These are phyloP conservation scores for Ganaspis brasiliensis DNA, from an alignment of 2,888 invertebrate species.

Conservation along the genomic window DNA sequence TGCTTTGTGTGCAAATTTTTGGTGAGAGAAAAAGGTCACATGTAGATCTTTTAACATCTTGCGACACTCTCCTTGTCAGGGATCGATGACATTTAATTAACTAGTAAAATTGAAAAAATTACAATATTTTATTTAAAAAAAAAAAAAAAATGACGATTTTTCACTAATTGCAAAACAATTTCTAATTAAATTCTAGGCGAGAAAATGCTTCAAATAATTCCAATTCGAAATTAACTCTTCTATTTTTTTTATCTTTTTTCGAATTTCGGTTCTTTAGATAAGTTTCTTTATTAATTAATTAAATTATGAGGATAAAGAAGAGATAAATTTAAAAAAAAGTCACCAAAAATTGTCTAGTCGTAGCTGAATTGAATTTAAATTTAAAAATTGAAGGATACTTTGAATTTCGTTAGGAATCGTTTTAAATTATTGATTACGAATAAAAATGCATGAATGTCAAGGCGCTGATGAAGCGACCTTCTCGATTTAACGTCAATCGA, in stretches of 20 bases:
- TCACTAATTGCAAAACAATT: too few relatives aligned
- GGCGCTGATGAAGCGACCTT: slow-evolving; percentile 55
- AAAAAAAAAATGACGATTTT: background rate
- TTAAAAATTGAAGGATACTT: background rate
- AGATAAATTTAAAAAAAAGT: background rate
- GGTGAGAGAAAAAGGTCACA: slow-evolving; percentile 4
- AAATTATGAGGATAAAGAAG: background rate
- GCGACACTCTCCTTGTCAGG: slow-evolving; percentile 29
- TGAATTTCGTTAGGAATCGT: background rate
- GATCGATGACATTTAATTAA: slow-evolving; percentile 30
- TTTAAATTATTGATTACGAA: background rate
- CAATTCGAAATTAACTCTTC: too few relatives aligned
- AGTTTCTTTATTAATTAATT: too few relatives aligned
- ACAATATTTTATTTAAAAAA: background rate
- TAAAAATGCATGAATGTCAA: slow-evolving; percentile 51
- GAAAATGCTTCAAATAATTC: too few relatives aligned
- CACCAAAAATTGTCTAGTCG: slow-evolving; percentile 24
- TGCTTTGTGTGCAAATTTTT: slow-evolving; percentile 45
- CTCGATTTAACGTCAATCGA: slow-evolving; percentile 51
- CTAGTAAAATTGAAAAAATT: background rate
- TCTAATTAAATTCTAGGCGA: too few relatives aligned
- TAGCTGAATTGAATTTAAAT: slow-evolving; percentile 14
- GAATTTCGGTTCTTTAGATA: too few relatives aligned
- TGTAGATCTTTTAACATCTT: slow-evolving; percentile 13
- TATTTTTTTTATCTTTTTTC: background rate